Percentiles rank a stretch among this genome's conserved stretches.
These are phyloP conservation scores for Lamellibrachia columna DNA, from an alignment of 2,888 invertebrate species.

Conservation along the genomic window DNA sequence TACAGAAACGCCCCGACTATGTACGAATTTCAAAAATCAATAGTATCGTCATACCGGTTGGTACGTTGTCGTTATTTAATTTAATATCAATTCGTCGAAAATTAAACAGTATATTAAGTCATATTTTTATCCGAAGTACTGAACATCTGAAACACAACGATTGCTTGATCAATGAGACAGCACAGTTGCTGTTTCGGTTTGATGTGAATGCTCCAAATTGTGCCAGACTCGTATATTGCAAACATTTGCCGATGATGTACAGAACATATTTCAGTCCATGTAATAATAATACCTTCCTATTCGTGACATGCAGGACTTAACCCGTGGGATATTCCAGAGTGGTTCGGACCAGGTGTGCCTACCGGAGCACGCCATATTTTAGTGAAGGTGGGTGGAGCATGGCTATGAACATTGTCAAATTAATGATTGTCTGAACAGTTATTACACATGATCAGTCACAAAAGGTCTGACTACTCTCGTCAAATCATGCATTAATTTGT, in stretches of 20 bases:
- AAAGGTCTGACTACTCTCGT: too few relatives aligned
- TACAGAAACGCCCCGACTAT: neutral
- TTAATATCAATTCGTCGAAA: too few relatives aligned
- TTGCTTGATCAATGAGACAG: too few relatives aligned
- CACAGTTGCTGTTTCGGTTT: too few relatives aligned
- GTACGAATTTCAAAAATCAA: neutral
- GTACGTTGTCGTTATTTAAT: neutral
- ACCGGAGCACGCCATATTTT: neutral
- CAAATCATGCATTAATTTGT: too few relatives aligned
- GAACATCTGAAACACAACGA: too few relatives aligned
- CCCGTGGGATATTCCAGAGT: neutral
- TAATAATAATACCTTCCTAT: neutral
- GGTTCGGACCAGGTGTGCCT: neutral
- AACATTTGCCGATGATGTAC: too few relatives aligned
- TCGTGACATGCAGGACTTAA: neutral
- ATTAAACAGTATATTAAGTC: too few relatives aligned
- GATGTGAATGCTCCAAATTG: too few relatives aligned
- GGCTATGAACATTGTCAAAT: neutral
- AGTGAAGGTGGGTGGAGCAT: neutral
- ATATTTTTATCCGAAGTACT: too few relatives aligned
- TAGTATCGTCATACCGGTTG: neutral
- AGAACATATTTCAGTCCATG: neutral
- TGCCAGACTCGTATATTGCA: neutral
- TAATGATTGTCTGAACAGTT: too few relatives aligned
- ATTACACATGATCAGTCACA: too few relatives aligned